Conservation (phyloP, 2,797 vertebrate genomes). For the Myotis findleyi region DNA sequence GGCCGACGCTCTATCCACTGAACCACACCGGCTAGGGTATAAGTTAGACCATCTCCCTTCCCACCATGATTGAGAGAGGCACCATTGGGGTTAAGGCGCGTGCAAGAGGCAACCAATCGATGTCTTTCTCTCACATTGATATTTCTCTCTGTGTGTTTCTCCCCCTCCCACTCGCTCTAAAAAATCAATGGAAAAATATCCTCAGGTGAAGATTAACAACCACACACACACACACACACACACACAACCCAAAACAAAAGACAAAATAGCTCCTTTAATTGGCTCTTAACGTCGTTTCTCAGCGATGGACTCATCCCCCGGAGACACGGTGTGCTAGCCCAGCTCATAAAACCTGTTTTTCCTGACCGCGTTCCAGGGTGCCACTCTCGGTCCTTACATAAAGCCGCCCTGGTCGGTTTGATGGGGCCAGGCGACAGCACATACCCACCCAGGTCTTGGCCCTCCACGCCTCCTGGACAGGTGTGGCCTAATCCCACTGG, state of each 20-base stretch:
- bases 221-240: too few species aligned
- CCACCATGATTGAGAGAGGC: too few species aligned
- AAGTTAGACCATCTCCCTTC: too few species aligned
- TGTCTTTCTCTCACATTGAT: too few species aligned
- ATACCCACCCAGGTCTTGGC: neutral
- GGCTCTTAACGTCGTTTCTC: slow-evolving; percentile 82
- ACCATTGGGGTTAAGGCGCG: too few species aligned
- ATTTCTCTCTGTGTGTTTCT: too few species aligned
- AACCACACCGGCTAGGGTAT: too few species aligned
- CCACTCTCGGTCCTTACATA: neutral
- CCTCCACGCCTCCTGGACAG: slow-evolving; percentile 48
- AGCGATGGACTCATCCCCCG: slow-evolving; percentile 77
- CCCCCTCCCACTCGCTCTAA: neutral
- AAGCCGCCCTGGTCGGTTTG: slow-evolving; percentile 41
- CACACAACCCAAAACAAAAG: too few species aligned
- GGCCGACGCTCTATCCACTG: too few species aligned
- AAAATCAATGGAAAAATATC: too few species aligned
- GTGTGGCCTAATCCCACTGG: slow-evolving; percentile 49
- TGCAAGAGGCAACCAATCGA: too few species aligned
- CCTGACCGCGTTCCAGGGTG: neutral
- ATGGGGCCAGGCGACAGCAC: slow-evolving; percentile 25
- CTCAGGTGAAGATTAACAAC: too few species aligned
- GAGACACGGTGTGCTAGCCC: slow-evolving; percentile 61
- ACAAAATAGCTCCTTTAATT: slow-evolving; percentile 81
- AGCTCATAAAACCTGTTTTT: slow-evolving; percentile 71